Percentiles rank a stretch among this genome's conserved stretches.
These are phyloP conservation scores for Coptodon bakossiorum DNA, from an alignment of 2,113 vertebrate species.

Conservation along the genomic window DNA sequence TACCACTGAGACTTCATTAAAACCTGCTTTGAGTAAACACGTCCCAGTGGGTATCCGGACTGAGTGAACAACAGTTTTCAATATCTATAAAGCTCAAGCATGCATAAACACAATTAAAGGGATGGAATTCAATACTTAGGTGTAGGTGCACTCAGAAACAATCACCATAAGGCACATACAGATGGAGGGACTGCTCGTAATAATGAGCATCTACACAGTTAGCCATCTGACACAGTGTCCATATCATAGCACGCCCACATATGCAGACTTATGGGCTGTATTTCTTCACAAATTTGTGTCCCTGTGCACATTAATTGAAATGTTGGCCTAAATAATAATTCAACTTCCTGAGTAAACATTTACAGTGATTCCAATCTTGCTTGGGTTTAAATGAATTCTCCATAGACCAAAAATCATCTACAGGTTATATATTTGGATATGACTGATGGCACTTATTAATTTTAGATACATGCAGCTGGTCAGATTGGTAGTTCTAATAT, in stretches of 20 bases:
- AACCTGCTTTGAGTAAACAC: slow-evolving; percentile 6
- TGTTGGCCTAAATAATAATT: background rate
- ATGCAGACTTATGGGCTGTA: background rate
- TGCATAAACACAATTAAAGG: background rate
- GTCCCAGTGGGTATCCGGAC: background rate
- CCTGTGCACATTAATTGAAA: background rate
- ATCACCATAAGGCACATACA: background rate
- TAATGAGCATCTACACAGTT: background rate
- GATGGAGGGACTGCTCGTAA: background rate
- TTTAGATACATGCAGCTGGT: background rate
- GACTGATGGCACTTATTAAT: background rate
- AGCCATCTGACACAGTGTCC: background rate
- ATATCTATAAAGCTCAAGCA: background rate
- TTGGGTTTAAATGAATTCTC: background rate
- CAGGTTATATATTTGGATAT: background rate
- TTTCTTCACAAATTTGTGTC: background rate
- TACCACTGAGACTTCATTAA: slow-evolving; percentile 29
- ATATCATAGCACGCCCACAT: background rate
- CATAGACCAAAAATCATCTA: background rate
- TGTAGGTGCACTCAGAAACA: background rate
- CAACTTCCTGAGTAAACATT: background rate
- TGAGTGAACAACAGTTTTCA: background rate
- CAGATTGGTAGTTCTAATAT: background rate
- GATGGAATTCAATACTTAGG: background rate
- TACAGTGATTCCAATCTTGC: background rate